A percentile compares a stretch with the other conserved stretches of the same genome.
Conservation (phyloP, 2,113 vertebrate species). For the Setophaga coronata region DNA sequence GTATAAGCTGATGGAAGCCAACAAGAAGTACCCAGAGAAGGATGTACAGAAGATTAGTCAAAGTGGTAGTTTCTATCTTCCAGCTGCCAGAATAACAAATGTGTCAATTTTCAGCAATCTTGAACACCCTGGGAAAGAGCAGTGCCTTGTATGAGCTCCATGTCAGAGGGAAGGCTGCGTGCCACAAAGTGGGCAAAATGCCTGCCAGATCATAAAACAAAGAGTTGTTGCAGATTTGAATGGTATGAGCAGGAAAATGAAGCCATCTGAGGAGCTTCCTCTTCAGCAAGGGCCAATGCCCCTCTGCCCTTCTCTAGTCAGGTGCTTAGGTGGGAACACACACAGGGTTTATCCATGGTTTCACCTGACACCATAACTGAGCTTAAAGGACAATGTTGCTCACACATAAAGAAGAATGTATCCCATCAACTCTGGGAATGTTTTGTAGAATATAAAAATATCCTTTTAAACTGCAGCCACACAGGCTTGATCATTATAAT, state of each 20-base stretch:
- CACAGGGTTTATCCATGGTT: background rate
- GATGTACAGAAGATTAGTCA: background rate
- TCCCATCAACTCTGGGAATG: background rate
- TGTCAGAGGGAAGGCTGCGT: background rate
- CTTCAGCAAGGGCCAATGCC: background rate
- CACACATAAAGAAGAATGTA: background rate
- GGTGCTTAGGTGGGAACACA: background rate
- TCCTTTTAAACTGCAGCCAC: background rate
- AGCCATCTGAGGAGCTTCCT: background rate
- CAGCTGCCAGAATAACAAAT: background rate
- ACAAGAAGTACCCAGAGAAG: background rate
- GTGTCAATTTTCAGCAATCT: background rate
- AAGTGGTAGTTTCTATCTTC: background rate
- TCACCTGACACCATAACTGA: background rate
- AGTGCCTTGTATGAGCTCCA: rapidly evolving
- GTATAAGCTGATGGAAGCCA: background rate
- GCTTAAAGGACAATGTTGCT: background rate
- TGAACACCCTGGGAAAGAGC: background rate
- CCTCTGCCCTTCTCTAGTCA: background rate
- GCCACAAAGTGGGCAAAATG: background rate
- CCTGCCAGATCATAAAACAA: background rate
- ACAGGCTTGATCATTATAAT: background rate
- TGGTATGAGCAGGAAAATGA: background rate
- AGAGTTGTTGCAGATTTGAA: background rate
- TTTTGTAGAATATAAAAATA: background rate